Percentiles rank a stretch among this genome's conserved stretches.
These are phyloP conservation scores for Himalopsyche japonica DNA, from an alignment of 2,888 invertebrate genomes.

Conservation along the genomic window DNA sequence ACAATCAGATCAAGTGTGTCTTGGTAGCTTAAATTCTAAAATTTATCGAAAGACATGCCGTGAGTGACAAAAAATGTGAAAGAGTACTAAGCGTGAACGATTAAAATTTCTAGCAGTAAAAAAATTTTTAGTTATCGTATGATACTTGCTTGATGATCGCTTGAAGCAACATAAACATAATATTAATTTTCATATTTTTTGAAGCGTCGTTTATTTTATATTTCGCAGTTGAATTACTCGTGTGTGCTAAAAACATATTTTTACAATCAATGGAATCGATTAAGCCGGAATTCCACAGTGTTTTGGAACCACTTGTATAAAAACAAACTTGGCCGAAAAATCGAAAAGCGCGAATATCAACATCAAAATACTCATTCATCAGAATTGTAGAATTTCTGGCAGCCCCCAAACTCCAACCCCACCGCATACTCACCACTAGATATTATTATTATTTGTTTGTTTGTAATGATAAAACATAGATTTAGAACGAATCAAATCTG, in stretches of 20 bases:
- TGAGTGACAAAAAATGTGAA: too few relatives aligned
- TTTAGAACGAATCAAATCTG: neutral
- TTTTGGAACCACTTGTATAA: neutral
- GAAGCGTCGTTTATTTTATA: too few relatives aligned
- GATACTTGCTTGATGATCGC: too few relatives aligned
- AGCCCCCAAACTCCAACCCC: neutral
- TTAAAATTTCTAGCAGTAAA: too few relatives aligned
- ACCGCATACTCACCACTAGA: neutral
- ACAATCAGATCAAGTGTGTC: too few relatives aligned
- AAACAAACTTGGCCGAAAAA: neutral
- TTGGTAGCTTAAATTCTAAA: too few relatives aligned
- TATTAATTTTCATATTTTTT: too few relatives aligned
- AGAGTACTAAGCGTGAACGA: too few relatives aligned
- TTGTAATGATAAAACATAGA: neutral
- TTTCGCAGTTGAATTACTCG: too few relatives aligned
- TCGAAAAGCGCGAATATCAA: neutral
- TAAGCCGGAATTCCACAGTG: neutral
- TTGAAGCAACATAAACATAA: too few relatives aligned
- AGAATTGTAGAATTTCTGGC: neutral
- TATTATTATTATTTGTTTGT: neutral
- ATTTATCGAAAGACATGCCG: too few relatives aligned
- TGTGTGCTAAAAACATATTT: neutral
- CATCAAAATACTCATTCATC: neutral
- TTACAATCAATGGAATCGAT: neutral
- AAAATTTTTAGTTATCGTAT: too few relatives aligned